These are phyloP conservation scores for Engraulis encrasicolus DNA, from an alignment of 2,113 vertebrate genomes.

Conservation along the genomic window DNA sequence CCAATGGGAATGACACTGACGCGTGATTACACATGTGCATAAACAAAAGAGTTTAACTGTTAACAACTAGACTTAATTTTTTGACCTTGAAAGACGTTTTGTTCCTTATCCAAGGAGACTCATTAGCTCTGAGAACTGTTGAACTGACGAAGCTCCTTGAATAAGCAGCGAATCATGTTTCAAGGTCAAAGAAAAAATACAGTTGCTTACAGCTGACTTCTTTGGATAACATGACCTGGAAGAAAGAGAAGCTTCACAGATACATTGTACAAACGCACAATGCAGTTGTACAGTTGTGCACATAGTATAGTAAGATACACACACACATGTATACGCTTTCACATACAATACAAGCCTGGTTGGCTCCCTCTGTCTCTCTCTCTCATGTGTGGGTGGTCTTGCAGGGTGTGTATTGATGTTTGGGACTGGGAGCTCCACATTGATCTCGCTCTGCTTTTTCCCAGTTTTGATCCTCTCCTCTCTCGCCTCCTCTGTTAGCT, in stretches of 20 bases:
- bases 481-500: neutral
- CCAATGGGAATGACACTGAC: neutral
- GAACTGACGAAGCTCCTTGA: no score
- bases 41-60: no score
- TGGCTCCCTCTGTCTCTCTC: neutral
- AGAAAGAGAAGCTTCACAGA: no score
- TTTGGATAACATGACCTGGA: no score
- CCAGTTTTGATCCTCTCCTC: conserved; percentile 7
- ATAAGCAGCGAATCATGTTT: no score
- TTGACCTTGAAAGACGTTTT: no score
- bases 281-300: neutral
- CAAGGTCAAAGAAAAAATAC: no score
- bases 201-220: no score
- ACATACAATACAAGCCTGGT: neutral
- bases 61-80: no score
- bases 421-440: neutral
- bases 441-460: neutral
- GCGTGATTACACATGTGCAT: neutral
- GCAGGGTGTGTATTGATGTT: neutral
- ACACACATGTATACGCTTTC: neutral
- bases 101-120: no score
- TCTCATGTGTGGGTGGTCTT: neutral
- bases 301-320: no score
- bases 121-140: no score
- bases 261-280: neutral